Percentiles rank a stretch among this genome's conserved stretches.
Evolutionary conservation across 2,888 invertebrate genomes (phyloP).

Genomic region (Dexiosoma caninum): DNA sequence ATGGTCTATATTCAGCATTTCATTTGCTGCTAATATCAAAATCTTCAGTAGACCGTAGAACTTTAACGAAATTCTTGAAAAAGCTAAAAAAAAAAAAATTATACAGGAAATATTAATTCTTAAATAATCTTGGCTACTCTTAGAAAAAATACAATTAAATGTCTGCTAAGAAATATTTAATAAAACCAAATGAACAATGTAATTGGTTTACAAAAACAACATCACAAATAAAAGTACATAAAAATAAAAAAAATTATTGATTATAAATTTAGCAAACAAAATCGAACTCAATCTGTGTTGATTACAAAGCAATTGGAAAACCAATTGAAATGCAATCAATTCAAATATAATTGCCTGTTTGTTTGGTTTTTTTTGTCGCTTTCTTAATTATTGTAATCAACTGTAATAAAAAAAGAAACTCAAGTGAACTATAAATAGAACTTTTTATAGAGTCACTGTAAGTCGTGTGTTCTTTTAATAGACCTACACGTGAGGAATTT

Average conservation of each 20-base stretch:
- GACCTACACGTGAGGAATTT: background rate
- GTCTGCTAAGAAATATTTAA: background rate
- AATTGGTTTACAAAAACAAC: background rate
- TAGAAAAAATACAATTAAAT: background rate
- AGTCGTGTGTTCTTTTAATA: background rate
- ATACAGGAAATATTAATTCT: background rate
- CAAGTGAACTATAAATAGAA: background rate
- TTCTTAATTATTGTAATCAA: slow-evolving; percentile 46
- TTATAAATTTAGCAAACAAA: background rate
- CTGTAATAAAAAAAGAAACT: slow-evolving; percentile 13
- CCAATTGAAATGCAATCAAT: slow-evolving; percentile 55
- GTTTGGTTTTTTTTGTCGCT: slow-evolving; percentile 13
- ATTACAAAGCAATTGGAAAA: slow-evolving; percentile 20
- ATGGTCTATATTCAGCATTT: no score
- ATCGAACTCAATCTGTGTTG: background rate
- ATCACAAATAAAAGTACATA: no score
- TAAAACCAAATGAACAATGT: background rate
- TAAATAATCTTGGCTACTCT: background rate
- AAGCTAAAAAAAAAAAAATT: background rate
- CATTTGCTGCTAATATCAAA: no score
- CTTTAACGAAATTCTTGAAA: no score
- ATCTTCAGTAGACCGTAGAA: no score
- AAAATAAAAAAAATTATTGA: background rate
- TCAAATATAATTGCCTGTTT: slow-evolving; percentile 19
- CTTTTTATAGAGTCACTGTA: slow-evolving; percentile 29